Base-by-base conservation (phyloP, 1,140 invertebrate species). In the Leptestheria dahalacensis region DNA sequence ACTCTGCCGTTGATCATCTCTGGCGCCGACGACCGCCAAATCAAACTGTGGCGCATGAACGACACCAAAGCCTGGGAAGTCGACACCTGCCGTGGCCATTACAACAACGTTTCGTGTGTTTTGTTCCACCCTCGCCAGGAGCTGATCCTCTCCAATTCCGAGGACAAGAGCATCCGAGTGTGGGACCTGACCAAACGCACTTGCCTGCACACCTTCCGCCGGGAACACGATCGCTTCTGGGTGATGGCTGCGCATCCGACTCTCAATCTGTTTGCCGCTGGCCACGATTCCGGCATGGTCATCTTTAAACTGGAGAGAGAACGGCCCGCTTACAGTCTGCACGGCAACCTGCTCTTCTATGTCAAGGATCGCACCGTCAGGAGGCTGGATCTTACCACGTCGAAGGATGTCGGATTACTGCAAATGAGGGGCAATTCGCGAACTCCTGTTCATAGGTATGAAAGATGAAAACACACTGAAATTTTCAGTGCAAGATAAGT, bases 31-130 rank as follows among this genome's bases (percentile, higher is more conserved):
- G 97, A 99, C 74, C 76, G 95, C 23, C 88, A 95, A 68, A 85
- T 99, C 10, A 99, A 99, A 72, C 75, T 99, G 59, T 99, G 96
- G 96, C 78, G 97, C 63, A 97, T 98, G 91, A 99, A 97, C 72
- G 96, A 98, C 73, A 82, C 86, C 28, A 96, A 94, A 73, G 96
- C 95, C 0, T 99, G 96, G 96, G 96, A 62, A 49, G 91, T 99
- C 21, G 97, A 99, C 69, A 95, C 94, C 0, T 99, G 94, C 66
- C 81, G 97, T 50, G 96, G 97, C 1, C 97, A 99, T 73, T 99
- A 98, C 75, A 97, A 98, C 75, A 99, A 99, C 73, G 95, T 99
- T 0, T 98, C 94, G 0, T 97, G 94, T 69, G 92, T 93, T 1
- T 71, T 98, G 6, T 99, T 99, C 73, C 96, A 99, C 75, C 95